Evolutionary conservation across 2,113 vertebrate species (phyloP), one percentile per base, ranked within the genome.

Genomic region (Mohoua ochrocephala): DNA sequence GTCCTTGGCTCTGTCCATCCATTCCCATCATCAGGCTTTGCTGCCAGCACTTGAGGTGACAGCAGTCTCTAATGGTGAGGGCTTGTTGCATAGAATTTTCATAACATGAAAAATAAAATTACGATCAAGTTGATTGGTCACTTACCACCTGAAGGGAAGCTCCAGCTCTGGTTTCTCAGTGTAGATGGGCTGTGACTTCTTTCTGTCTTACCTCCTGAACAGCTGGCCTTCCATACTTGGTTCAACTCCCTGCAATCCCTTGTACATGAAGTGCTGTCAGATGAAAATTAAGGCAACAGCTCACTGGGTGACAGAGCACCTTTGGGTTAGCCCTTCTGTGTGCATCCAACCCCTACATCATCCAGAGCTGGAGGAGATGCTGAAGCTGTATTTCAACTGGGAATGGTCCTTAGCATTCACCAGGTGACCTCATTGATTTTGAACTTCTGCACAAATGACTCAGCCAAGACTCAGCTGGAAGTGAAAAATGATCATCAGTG

Each of bases 161-260:
- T 71, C 70, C 81, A 79, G 57, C 53, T 45, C 70, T 41, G 17
- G 17, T 64, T 71, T 75, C 44, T 22, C 27, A 11, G 42, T 30
- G 57, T 13, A 78, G 67, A 33, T 20, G 11, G 37, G 27, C 47
- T 75, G 41, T 19, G 45, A 26, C 23, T 50, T 87, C 56, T 16
- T 1, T 21, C 39, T 59, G 6, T 61, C 44, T 74, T 70, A 61
- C 35, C 47, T 61, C 33, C 49, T 30, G 17, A 67, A 41, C 21
- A 44, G 35, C 65, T 37, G 16, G 33, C 7, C 1, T 22, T 54
- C 2, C 0, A 42, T 9, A 44, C 42, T 39, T 2, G 0, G 12
- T 77, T 65, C 39, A 68, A 1, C 31, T 77, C 33, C 53, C 56
- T 67, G 41, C 50, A 26, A 33, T 33, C 21, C 23, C 42, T 59